phyloP scores from a whole-genome alignment of 2,888 invertebrate genomes.

The Cosmia trapezina region DNA sequence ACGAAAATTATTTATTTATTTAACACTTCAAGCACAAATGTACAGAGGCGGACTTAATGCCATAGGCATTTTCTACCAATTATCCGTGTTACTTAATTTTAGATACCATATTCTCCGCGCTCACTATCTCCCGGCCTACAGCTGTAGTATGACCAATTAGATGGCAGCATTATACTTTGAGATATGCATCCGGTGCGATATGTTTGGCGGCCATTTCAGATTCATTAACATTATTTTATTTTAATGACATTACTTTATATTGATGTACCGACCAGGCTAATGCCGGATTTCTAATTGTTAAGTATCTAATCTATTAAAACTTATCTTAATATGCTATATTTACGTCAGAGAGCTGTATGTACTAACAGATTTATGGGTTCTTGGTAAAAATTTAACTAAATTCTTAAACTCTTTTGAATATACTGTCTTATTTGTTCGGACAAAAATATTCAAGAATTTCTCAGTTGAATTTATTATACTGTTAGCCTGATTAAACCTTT shows the following conservation, averaged over 20 bases:
- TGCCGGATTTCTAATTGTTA: slow-evolving; percentile 47
- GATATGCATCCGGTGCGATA: slow-evolving; percentile 85
- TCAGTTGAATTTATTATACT: not conserved
- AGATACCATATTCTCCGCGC: not conserved
- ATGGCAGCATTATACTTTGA: slow-evolving; percentile 77
- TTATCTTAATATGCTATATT: slow-evolving; percentile 51
- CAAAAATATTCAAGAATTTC: not conserved
- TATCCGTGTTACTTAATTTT: too few species aligned
- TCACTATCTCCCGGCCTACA: slow-evolving; percentile 58
- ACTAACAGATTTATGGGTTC: slow-evolving; percentile 22
- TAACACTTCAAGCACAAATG: too few species aligned
- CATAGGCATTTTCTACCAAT: too few species aligned
- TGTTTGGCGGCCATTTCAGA: slow-evolving; percentile 67
- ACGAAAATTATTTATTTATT: too few species aligned
- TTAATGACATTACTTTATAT: slow-evolving; percentile 54
- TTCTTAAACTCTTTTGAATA: slow-evolving; percentile 17
- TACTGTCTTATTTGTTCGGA: not conserved
- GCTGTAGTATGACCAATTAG: slow-evolving; percentile 77
- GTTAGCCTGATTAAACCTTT: not conserved
- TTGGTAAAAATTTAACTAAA: slow-evolving; percentile 25
- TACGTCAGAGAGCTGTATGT: slow-evolving; percentile 40
- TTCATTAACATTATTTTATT: slow-evolving; percentile 65
- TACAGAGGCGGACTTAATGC: too few species aligned
- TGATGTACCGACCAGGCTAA: slow-evolving; percentile 37
- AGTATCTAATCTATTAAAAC: slow-evolving; percentile 51